A percentile compares a stretch with the other conserved stretches of the same genome.
Evolutionary conservation across 2,888 invertebrate genomes (phyloP).

Genomic region (Myopa testacea): DNA sequence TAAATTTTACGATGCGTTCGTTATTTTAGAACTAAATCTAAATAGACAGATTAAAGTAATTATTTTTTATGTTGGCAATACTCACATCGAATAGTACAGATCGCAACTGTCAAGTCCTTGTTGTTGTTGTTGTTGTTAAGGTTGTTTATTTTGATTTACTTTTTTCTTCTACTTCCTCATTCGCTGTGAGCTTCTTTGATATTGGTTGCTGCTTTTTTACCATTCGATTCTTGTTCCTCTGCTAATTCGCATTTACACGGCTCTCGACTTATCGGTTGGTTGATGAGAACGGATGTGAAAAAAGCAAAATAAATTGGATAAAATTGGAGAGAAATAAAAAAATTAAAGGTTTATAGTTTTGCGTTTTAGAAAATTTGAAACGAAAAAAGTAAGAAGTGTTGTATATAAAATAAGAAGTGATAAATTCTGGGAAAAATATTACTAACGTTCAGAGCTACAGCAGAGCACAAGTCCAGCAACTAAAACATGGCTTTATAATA

Average conservation of each 20-base stretch:
- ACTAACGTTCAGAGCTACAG: neutral
- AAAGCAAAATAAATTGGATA: slow-evolving; percentile 13
- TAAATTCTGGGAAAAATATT: no score
- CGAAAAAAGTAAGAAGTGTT: slow-evolving; percentile 24
- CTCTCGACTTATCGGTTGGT: slow-evolving; percentile 25
- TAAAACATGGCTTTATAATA: no score
- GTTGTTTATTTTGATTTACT: no score
- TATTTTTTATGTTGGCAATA: no score
- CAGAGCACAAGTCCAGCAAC: no score
- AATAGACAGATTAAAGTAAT: no score
- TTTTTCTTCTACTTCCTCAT: neutral
- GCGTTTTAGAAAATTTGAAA: slow-evolving; percentile 13
- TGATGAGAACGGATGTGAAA: slow-evolving; percentile 38
- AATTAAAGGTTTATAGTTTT: neutral
- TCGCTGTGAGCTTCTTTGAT: neutral
- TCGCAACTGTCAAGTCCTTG: no score
- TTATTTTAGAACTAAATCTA: no score
- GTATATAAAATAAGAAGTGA: neutral
- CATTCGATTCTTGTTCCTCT: slow-evolving; percentile 37
- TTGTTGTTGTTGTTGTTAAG: no score
- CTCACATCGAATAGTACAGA: no score
- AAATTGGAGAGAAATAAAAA: neutral
- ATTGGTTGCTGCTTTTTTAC: slow-evolving; percentile 2
- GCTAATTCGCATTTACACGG: slow-evolving; percentile 30
- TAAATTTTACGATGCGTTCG: no score